Base-by-base conservation (phyloP, 2,113 vertebrate species). In the Falcunculus frontatus region DNA sequence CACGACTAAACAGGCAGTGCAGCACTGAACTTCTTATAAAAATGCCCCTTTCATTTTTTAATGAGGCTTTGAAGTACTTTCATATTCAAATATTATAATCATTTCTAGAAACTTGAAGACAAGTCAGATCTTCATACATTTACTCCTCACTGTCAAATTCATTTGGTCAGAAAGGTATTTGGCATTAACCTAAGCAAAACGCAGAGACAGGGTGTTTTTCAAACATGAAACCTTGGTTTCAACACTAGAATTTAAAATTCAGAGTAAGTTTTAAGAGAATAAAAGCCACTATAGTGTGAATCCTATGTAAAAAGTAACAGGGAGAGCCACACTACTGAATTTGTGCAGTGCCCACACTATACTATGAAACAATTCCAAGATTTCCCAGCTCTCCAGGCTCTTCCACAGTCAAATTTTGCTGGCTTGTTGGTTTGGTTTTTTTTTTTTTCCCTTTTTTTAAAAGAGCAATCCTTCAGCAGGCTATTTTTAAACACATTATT, bases 401-500 rank as follows among this genome's bases (percentile, higher is more conserved):
- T 87, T 77, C 65, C 74, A 84, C 4, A 27, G 91, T 46, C 63
- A 92, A 89, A 39, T 77, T 64, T 60, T 56, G 74, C 62, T 75
- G 72, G 10, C 35, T 70, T 62, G 5, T 26, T 67, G 32, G 42
- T 42, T 39, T 11, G 5, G 13, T 41, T 60, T 77, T 56, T 75
- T 88, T 65, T 49, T 12, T 13, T n/a, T n/a, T n/a, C n/a, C n/a
- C 12, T 10, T 69, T 84, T 97, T 97, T 91, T 49, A 78, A 95
- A 69, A 57, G 73, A 82, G n/a, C 55, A 60, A 46, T 74, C 91
- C 96, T 96, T 95, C 56, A 70, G 42, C 62, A 81, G 75, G 73
- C 90, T 94, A 56, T 96, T 97, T 97, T 91, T 30, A 97, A 96
- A 90, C 2, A 0, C 62, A 44, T 65, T 95, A 91, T 72, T 96